Percentiles rank a stretch among this genome's conserved stretches.
phyloP scores from a whole-genome alignment of 2,797 vertebrate species.

The Thunnus albacares region DNA sequence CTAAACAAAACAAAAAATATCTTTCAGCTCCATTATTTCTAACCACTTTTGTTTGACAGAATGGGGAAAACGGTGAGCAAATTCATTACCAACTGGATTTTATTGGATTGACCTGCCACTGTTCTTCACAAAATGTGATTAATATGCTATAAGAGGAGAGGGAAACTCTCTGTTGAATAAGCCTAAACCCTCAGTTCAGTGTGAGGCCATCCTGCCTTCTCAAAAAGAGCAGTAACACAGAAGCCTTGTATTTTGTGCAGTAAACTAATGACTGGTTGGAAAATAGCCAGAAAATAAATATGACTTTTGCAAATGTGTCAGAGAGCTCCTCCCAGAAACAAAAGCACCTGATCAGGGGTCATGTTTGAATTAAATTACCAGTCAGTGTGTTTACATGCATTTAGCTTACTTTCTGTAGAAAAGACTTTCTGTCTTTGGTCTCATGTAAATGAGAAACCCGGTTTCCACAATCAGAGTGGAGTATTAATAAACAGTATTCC shows the following conservation, averaged over 20 bases:
- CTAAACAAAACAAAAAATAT: conserved; percentile 23
- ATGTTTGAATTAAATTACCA: background rate
- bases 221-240: conserved; percentile 7
- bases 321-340: background rate
- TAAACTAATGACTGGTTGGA: conserved; percentile 11
- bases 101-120: conserved; percentile 23
- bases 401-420: background rate
- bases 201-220: conserved; percentile 17
- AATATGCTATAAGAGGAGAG: conserved; percentile 12
- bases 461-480: fast-evolving
- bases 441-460: background rate
- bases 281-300: conserved; percentile 4
- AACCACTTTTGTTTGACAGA: conserved; percentile 21
- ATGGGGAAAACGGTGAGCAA: conserved; percentile 1
- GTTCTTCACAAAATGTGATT: conserved; percentile 41
- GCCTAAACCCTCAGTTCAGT: conserved; percentile 42
- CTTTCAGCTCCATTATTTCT: conserved; percentile 15
- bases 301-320: conserved; percentile 10
- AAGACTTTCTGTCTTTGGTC: too few species aligned
- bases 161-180: conserved; percentile 26
- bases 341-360: background rate
- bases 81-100: conserved; percentile 27
- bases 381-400: background rate
- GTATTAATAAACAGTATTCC: background rate
- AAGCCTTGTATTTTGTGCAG: background rate